phyloP scores from a whole-genome alignment of 2,888 invertebrate genomes.

The Lasiommata megera region DNA sequence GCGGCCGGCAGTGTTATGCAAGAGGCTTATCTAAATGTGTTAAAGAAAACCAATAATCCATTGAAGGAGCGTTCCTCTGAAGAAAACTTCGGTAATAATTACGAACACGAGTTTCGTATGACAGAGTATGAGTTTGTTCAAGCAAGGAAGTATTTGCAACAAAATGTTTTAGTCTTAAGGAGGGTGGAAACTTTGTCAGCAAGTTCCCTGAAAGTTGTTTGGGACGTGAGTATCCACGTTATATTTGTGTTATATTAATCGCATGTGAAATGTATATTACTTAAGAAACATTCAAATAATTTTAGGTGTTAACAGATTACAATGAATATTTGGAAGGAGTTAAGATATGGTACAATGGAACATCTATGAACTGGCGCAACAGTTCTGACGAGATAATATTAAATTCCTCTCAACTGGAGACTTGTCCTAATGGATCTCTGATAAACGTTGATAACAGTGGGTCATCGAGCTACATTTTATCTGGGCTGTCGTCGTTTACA shows the following conservation, averaged over 20 bases:
- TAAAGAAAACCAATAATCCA: conserved; percentile 69
- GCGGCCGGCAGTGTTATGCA: conserved; percentile 77
- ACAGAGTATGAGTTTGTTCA: conserved; percentile 89
- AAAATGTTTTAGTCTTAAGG: conserved; percentile 88
- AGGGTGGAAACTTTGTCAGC: conserved; percentile 86
- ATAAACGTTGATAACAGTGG: conserved; percentile 86
- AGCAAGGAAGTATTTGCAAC: conserved; percentile 88
- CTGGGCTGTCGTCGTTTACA: conserved; percentile 90
- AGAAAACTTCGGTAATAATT: conserved; percentile 56
- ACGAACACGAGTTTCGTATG: conserved; percentile 72
- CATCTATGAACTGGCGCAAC: conserved; percentile 71
- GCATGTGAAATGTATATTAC: conserved; percentile 13
- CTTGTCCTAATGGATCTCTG: conserved; percentile 83
- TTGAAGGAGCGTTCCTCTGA: conserved; percentile 56
- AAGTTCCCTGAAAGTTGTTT: conserved; percentile 88
- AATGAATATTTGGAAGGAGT: conserved; percentile 85
- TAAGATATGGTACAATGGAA: conserved; percentile 83
- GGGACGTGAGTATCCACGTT: conserved; percentile 84
- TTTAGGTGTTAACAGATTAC: conserved; percentile 76
- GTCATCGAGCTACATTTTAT: conserved; percentile 86
- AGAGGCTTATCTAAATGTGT: conserved; percentile 72
- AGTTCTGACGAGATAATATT: conserved; percentile 57
- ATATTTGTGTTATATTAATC: conserved; percentile 18
- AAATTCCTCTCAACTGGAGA: conserved; percentile 53
- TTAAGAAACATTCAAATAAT: conserved; percentile 24